Evolutionary conservation across 2,113 vertebrate species (phyloP).

Genomic region (Hipposideros armiger): DNA sequence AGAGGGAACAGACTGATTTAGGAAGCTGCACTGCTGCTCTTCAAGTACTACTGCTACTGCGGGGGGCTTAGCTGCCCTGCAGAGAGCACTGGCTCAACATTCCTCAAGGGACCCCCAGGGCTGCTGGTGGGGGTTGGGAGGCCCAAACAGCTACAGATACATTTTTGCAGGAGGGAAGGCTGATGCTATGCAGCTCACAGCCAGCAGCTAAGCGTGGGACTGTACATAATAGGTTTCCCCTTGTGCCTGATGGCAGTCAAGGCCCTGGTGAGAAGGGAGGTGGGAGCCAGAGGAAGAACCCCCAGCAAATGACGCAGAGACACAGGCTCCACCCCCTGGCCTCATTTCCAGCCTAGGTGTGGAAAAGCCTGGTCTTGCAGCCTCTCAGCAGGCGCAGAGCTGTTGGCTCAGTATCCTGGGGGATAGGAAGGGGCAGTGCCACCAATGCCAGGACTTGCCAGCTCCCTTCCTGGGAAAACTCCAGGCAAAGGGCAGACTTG

Average conservation of each 20-base stretch:
- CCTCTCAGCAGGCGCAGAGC: neutral
- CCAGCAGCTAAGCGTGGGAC: neutral
- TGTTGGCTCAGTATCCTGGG: neutral
- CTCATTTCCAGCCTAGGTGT: slow-evolving; percentile 34
- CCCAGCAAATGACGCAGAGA: neutral
- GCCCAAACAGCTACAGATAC: neutral
- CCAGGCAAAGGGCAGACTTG: neutral
- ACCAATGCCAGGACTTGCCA: neutral
- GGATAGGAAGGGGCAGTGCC: neutral
- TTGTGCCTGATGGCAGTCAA: neutral
- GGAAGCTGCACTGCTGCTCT: neutral
- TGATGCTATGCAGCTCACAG: neutral
- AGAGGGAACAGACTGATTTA: neutral
- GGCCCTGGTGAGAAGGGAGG: neutral
- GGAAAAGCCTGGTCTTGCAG: neutral
- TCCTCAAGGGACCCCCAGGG: neutral
- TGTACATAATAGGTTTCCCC: neutral
- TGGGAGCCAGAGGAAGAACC: slow-evolving; percentile 28
- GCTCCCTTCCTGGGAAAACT: slow-evolving; percentile 11
- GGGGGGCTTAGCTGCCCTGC: neutral
- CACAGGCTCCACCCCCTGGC: slow-evolving; percentile 9
- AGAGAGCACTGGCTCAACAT: neutral
- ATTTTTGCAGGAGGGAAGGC: neutral
- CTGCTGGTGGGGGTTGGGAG: neutral
- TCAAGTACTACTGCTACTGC: too few species aligned